A percentile compares a stretch with the other conserved stretches of the same genome.
Conservation (phyloP, 1,140 invertebrate species). For the Cyclina sinensis region DNA sequence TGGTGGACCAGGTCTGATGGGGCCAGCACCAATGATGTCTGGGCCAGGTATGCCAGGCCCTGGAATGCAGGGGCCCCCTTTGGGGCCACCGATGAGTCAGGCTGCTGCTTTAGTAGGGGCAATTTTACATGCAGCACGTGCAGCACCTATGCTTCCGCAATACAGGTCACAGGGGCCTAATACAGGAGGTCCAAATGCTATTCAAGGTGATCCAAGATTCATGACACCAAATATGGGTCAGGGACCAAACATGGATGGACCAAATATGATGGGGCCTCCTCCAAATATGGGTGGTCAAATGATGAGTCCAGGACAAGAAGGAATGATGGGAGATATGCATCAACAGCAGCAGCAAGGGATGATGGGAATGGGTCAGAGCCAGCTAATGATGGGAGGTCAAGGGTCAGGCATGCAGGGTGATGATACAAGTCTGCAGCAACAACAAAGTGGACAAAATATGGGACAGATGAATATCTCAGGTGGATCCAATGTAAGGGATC, state of each 20-base stretch:
- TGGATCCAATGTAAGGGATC: neutral
- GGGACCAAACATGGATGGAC: constrained; percentile 21
- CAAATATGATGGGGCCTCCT: constrained; percentile 32
- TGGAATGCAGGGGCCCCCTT: constrained; percentile 67
- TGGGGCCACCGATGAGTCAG: constrained; percentile 70
- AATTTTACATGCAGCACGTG: constrained; percentile 65
- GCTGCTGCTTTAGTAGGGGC: constrained; percentile 74
- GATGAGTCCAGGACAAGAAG: constrained; percentile 43
- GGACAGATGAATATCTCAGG: constrained; percentile 1
- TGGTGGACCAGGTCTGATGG: constrained; percentile 44
- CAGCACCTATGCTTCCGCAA: constrained; percentile 57
- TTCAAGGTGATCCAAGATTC: constrained; percentile 4
- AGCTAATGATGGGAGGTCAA: neutral
- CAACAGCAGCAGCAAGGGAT: constrained; percentile 2
- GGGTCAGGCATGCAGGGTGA: neutral
- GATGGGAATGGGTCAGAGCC: constrained; percentile 12
- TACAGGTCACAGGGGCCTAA: constrained; percentile 39
- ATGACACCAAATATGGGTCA: constrained; percentile 52
- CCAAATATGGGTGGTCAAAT: constrained; percentile 43
- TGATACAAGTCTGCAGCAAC: constrained; percentile 3
- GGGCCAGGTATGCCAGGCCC: constrained; percentile 57
- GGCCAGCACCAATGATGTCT: constrained; percentile 56
- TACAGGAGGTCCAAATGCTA: neutral
- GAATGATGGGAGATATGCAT: constrained; percentile 7
- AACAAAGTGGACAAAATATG: constrained; percentile 25